phyloP scores from a whole-genome alignment of 1,140 invertebrate genomes.

The Phthorimaea operculella region DNA sequence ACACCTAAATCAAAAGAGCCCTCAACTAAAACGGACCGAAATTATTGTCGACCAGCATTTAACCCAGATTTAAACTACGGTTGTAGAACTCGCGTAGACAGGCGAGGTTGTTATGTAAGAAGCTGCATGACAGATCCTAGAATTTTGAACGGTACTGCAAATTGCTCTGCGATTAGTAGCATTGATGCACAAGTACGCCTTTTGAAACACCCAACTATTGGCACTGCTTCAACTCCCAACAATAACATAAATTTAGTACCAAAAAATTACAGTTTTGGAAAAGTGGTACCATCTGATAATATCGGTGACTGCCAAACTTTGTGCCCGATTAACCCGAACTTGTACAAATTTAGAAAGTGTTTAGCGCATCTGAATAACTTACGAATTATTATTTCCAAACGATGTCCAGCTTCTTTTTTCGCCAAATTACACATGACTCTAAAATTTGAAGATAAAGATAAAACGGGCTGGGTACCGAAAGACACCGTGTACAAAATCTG shows the following conservation, averaged over 20 bases:
- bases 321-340: conserved; percentile 33
- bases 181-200: conserved; percentile 33
- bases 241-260: conserved; percentile 40
- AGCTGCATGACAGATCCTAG: conserved; percentile 35
- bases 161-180: conserved; percentile 18
- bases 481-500: conserved; percentile 27
- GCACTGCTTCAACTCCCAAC: conserved; percentile 34
- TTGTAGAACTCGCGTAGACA: conserved; percentile 24
- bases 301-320: conserved; percentile 25
- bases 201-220: conserved; percentile 22
- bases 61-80: conserved; percentile 34
- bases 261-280: conserved; percentile 41
- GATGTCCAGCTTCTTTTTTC: conserved; percentile 26
- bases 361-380: conserved; percentile 11
- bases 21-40: conserved; percentile 33
- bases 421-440: conserved; percentile 28
- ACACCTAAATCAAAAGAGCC: conserved; percentile 38
- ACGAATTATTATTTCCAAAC: conserved; percentile 14
- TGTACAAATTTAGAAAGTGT: conserved; percentile 25
- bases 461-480: conserved; percentile 27
- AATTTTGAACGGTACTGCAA: conserved; percentile 18
- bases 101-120: conserved; percentile 31
- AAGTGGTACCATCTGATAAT: conserved; percentile 15
- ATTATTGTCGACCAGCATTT: conserved; percentile 30
- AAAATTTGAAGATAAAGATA: conserved; percentile 36